Conservation (phyloP, 92 coral and sea anemone species). For the Epizoanthus stellaris region DNA sequence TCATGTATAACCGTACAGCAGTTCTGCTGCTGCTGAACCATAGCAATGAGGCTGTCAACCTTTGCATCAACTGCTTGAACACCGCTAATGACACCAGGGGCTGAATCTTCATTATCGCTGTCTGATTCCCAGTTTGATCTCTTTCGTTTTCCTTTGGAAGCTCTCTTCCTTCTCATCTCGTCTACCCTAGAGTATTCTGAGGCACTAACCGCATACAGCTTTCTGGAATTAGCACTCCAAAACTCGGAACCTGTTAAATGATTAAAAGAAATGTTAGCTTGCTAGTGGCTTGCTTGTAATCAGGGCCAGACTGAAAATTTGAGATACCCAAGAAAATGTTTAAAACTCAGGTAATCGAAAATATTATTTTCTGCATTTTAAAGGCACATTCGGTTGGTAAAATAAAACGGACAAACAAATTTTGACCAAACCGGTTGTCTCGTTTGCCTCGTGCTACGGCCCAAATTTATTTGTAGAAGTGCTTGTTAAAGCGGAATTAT, state of each 20-base stretch:
- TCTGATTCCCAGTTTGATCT: not conserved
- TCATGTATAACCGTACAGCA: not conserved
- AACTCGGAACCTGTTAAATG: not conserved
- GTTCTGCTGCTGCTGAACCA: conserved; percentile 17
- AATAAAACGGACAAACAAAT: no score
- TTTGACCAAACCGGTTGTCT: no score
- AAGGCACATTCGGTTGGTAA: no score
- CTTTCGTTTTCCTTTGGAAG: conserved; percentile 2
- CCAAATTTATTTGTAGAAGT: no score
- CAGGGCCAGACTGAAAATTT: no score
- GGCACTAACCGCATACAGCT: not conserved
- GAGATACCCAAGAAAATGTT: no score
- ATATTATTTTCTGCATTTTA: no score
- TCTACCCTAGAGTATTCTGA: not conserved
- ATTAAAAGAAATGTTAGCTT: no score
- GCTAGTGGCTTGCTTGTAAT: no score
- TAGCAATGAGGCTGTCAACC: not conserved
- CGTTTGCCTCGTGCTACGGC: no score
- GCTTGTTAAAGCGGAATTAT: no score
- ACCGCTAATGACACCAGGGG: not conserved
- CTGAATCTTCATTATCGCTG: not conserved
- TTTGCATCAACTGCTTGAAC: not conserved
- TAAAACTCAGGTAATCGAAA: no score
- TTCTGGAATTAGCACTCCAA: not conserved
- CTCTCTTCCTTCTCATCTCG: not conserved